A percentile compares a stretch with the other conserved stretches of the same genome.
These are phyloP conservation scores for Ochropleura plecta DNA, from an alignment of 2,888 invertebrate genomes.

Conservation along the genomic window DNA sequence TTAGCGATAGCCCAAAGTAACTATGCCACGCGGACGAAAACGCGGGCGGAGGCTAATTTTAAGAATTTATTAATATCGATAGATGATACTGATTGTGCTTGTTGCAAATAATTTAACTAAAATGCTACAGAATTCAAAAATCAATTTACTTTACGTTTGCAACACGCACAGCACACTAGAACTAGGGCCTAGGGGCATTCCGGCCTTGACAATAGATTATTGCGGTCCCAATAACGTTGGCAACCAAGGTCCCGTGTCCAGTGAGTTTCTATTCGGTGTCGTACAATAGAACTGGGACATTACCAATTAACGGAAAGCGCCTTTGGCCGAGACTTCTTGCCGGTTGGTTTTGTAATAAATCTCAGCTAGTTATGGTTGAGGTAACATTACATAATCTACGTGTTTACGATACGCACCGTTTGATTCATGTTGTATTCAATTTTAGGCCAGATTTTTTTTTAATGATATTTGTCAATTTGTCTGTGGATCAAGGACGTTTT, in stretches of 20 bases:
- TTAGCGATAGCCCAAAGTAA: no score
- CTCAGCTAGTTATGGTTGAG: not conserved
- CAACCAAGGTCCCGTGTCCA: constrained; percentile 26
- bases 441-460: not conserved
- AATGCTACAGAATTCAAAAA: no score
- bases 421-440: not conserved
- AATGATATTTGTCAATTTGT: not conserved
- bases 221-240: constrained; percentile 16
- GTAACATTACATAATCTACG: not conserved
- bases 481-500: not conserved
- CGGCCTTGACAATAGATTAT: constrained; percentile 40
- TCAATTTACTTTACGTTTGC: no score
- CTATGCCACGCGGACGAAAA: no score
- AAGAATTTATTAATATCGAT: no score
- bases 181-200: no score
- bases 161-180: no score
- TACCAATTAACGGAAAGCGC: constrained; percentile 10
- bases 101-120: no score
- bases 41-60: no score
- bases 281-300: constrained; percentile 42
- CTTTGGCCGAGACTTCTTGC: constrained; percentile 18
- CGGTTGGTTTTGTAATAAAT: constrained; percentile 1
- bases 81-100: no score
- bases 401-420: constrained; percentile 26
- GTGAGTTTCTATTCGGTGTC: constrained; percentile 43